Conservation (phyloP, 2,797 vertebrate genomes). For the Chrysocyon brachyurus region DNA sequence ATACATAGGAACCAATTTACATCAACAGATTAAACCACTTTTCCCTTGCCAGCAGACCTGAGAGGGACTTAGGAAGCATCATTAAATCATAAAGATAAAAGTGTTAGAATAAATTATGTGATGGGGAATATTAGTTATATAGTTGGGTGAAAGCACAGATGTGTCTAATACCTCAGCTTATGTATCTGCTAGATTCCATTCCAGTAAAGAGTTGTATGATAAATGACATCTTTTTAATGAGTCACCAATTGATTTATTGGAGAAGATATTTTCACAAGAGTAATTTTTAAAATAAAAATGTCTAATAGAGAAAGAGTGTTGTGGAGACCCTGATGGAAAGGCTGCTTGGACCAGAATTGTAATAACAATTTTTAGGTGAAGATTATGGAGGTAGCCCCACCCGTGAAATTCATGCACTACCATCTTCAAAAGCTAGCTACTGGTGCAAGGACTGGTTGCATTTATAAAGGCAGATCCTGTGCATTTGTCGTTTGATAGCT, state of each 20-base stretch:
- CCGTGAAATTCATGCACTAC: fast-evolving
- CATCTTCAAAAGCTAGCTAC: background rate
- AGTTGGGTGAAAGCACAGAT: background rate
- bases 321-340: background rate
- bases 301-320: background rate
- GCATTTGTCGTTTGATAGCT: background rate
- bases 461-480: background rate
- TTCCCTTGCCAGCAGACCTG: background rate
- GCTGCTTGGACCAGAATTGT: background rate
- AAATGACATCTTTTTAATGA: background rate
- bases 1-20: background rate
- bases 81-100: background rate
- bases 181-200: background rate
- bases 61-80: background rate
- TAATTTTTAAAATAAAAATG: constrained; percentile 11
- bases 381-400: background rate
- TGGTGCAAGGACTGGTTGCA: background rate
- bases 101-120: background rate
- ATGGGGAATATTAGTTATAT: background rate
- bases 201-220: background rate
- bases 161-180: background rate
- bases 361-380: background rate
- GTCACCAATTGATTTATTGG: background rate
- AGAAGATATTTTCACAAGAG: background rate
- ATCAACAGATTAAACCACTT: background rate